Base-by-base conservation (phyloP, 2,888 invertebrate genomes). In the Crossocerus cetratus region DNA sequence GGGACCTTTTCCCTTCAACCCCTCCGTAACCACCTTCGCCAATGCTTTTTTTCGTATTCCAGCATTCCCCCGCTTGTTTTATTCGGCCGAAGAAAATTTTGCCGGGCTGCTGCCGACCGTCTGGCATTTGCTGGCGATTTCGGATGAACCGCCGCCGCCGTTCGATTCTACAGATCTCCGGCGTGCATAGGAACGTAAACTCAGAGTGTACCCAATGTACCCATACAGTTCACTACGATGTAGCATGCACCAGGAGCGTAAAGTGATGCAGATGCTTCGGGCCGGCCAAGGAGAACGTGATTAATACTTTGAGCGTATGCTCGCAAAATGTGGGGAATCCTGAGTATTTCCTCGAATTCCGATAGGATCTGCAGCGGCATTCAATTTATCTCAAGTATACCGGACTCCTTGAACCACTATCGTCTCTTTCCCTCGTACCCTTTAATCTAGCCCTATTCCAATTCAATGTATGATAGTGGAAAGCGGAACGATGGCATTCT, bases 31-130 rank as follows among this genome's bases (percentile, higher is more conserved):
- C 2, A 23, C 65, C 32, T 54, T 49, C 49, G 54, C 16, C 68
- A 20, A 14, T 42, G 53, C 54, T 54, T 70, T 70, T 65, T 74
- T 75, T 69, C 56, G 44, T 69, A 61, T 74, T 75, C 60, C 70
- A 49, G 61, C 60, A 64, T 74, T 32, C 32, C 32, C 67, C 18
- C 49, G 18, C 23, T 67, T 66, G 53, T 67, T 65, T 58, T 43
- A 58, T 49, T 53, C 44, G 20, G 11, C 5, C 22, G n/a, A 58
- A 44, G 45, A 58, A 60, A 67, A 56, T 74, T 70, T 49, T 14
- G 43, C 32, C 32, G n/a, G n/a, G n/a, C n/a, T n/a, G n/a, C n/a
- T n/a, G n/a, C 23, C 56, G 14, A 49, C 49, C n/a, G 49, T 49
- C 14, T 16, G 49, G 16, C n/a, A 11, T 16, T 49, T 49, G 3